Percentiles rank a stretch among this genome's conserved stretches.
These are phyloP conservation scores for Mugil cephalus DNA, from an alignment of 2,113 vertebrate genomes.

Conservation along the genomic window DNA sequence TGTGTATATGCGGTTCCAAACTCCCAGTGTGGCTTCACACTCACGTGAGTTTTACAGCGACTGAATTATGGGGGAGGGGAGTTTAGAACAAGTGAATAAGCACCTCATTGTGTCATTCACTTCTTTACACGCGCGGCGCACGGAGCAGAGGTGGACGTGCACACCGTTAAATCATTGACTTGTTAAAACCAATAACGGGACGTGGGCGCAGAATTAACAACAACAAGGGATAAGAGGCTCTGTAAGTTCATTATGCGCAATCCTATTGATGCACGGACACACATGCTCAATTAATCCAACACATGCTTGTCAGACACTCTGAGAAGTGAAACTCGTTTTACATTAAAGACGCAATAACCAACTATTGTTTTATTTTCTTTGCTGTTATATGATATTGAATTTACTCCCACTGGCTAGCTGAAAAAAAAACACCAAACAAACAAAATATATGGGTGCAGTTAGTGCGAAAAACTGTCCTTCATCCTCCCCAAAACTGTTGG, in stretches of 20 bases:
- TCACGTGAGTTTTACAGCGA: constrained; percentile 64
- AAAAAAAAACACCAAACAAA: neutral
- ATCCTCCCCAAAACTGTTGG: constrained; percentile 36
- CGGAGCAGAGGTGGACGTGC: constrained; percentile 1
- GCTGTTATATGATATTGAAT: too few relatives aligned
- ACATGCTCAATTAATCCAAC: constrained; percentile 56
- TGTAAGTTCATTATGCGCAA: constrained; percentile 69
- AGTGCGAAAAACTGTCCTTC: constrained; percentile 9
- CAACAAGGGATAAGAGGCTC: constrained; percentile 46
- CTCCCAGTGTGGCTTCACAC: constrained; percentile 48
- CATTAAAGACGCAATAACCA: constrained; percentile 11
- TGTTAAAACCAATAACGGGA: constrained; percentile 43
- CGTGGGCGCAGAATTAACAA: constrained; percentile 46
- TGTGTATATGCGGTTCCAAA: constrained; percentile 43
- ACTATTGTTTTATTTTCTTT: too few relatives aligned
- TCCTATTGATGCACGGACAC: constrained; percentile 61
- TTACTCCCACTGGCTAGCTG: too few relatives aligned
- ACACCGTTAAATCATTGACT: constrained; percentile 48
- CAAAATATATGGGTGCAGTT: neutral
- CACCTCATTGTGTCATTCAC: constrained; percentile 57
- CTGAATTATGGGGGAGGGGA: constrained; percentile 55
- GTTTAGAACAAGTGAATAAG: constrained; percentile 65
- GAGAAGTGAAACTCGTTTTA: constrained; percentile 25
- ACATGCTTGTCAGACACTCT: constrained; percentile 21
- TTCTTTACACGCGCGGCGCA: constrained; percentile 19